Evolutionary conservation across 2,888 invertebrate genomes (phyloP), one percentile per base, ranked within the genome.

Genomic region (Pterostichus madidus): DNA sequence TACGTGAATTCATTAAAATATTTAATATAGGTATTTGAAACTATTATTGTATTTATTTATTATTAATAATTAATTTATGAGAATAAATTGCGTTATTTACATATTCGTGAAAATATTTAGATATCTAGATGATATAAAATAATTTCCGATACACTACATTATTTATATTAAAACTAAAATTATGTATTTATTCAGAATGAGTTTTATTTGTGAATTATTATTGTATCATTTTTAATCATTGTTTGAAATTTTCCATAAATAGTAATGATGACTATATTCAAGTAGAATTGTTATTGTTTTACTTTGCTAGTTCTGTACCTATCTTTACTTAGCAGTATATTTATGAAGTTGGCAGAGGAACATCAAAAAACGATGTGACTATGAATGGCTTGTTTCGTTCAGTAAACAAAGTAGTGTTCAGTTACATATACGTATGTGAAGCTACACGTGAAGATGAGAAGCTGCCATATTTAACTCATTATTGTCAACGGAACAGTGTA

Each of bases 321-420:
- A 13, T 64, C 35, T 31, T 35, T 64, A 13, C 64, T 11, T 64
- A 64, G 32, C 32, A 64, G n/a, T 32, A 32, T 64, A 64, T 64
- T 64, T 64, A 64, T 64, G 32, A 64, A 64, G 13, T 64, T 64
- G 64, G 64, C 64, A 35, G 31, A 6, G 10, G 31, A 17, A 24
- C 59, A 4, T 44, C 17, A 3, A 44, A 39, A 15, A 71, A 71
- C 44, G 44, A 7, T 39, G 39, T 71, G 68, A 13, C 68, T 71
- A 71, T 71, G 68, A 71, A 71, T 71, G 68, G 68, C 68, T 44
- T 71, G 68, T 44, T 71, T n/a, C 15, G 4, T 71, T 71, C 44
- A 15, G 68, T 71, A 71, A 71, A 71, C 68, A 71, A 71, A 71
- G 44, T 71, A 71, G 68, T 71, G 15, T 71, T 71, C 11, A 44